These are phyloP conservation scores for Podiceps cristatus DNA, from an alignment of 2,113 vertebrate species.

Conservation along the genomic window DNA sequence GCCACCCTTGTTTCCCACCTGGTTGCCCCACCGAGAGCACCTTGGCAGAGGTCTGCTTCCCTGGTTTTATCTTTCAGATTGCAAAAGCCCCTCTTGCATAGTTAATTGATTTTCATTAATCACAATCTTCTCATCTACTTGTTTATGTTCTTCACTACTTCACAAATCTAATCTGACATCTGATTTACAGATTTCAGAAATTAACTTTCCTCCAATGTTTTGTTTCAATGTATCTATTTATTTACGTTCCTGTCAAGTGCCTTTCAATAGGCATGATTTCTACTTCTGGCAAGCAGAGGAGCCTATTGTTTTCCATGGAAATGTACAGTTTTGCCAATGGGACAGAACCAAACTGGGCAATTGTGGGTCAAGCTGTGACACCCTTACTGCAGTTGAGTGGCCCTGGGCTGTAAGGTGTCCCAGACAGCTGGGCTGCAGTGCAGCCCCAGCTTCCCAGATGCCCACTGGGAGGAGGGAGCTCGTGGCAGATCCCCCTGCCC, in stretches of 20 bases:
- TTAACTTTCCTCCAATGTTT: conserved; percentile 56
- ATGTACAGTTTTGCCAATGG: not conserved
- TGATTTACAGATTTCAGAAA: conserved; percentile 66
- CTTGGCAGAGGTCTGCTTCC: not conserved
- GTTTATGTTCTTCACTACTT: conserved; percentile 50
- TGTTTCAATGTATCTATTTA: conserved; percentile 57
- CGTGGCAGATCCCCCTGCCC: not conserved
- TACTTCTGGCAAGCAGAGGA: conserved; percentile 9
- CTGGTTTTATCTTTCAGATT: not conserved
- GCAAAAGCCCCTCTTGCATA: not conserved
- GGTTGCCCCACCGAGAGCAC: not conserved
- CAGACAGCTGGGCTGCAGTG: not conserved
- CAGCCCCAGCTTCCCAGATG: not conserved
- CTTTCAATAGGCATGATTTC: conserved; percentile 33
- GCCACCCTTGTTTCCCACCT: not conserved
- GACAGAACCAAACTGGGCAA: not conserved
- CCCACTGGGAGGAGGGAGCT: not conserved
- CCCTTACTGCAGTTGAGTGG: not conserved
- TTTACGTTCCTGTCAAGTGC: conserved; percentile 56
- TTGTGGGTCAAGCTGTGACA: not conserved
- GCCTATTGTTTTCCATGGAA: conserved; percentile 31
- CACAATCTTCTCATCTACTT: conserved; percentile 51
- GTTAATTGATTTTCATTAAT: conserved; percentile 63
- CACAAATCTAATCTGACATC: conserved; percentile 30
- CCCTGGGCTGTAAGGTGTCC: not conserved